Base-by-base conservation (phyloP, 2,888 invertebrate species). In the Panopea generosa region DNA sequence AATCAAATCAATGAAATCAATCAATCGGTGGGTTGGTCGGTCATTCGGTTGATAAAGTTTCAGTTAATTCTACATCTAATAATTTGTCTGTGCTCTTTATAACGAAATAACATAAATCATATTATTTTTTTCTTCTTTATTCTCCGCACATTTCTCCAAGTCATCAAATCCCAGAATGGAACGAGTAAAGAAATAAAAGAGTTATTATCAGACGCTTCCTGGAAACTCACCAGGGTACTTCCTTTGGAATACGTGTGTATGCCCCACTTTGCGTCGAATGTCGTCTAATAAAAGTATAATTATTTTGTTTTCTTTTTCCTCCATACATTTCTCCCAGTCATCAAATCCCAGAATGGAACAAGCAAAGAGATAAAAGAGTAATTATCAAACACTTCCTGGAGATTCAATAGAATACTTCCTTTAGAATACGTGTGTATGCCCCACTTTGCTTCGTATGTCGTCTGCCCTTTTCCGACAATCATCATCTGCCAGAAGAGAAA, bases 401-500 rank as follows among this genome's bases (percentile, higher is more conserved):
- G 33, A 27, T 80, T 80, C 4, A 40, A 53, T 0, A 65, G 27
- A 14, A 50, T 55, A 26, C 49, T 72, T 2, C 40, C 59, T 27
- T 66, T 69, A 2, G 75, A 66, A 29, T 66, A 72, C 18, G 29
- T 56, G 1, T 56, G 47, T 38, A 73, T 69, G 24, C 79, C 79
- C 1, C 18, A 14, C 43, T 29, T 72, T 18, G 72, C 75, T 47
- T 80, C 79, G 45, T 29, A 69, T 16, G 66, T 76, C 6, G 79
- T 80, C 50, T 80, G 79, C 2, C 79, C 75, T 2, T 63, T 22
- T 4, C 52, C 29, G 0, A 70, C 66, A 49, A 80, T 66, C 22
- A 57, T 11, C 4, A 80, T 60, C 26, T 80, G 75, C 79, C 75
- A 80, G 49, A 57, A 65, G n/a, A 80, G 72, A 27, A 80, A 70